phyloP scores from a whole-genome alignment of 2,888 invertebrate species.

The Hypomecis punctinalis region DNA sequence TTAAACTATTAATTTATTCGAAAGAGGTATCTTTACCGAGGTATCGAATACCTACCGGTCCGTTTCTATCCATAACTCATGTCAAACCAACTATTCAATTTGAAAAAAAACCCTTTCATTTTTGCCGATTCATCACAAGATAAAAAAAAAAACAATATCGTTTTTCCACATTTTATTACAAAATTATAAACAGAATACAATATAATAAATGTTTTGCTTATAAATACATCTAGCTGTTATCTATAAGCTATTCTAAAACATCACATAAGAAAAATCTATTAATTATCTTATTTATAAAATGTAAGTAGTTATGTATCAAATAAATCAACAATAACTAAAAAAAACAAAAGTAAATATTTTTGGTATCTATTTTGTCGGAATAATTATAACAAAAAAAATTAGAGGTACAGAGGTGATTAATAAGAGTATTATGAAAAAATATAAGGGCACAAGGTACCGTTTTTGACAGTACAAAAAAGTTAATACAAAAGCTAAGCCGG shows the following conservation, averaged over 20 bases:
- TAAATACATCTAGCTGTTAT: background rate
- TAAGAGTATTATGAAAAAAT: background rate
- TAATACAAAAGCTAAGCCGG: background rate
- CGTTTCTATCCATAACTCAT: too few species aligned
- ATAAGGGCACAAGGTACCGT: background rate
- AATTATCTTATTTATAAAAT: background rate
- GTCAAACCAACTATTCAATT: too few species aligned
- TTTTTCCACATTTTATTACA: constrained; percentile 12
- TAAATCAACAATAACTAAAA: background rate
- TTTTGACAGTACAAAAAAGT: background rate
- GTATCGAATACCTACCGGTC: too few species aligned
- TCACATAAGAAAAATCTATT: background rate
- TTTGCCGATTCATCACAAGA: too few species aligned
- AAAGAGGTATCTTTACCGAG: too few species aligned
- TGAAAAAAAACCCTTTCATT: too few species aligned
- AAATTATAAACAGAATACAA: constrained; percentile 12
- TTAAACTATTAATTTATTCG: too few species aligned
- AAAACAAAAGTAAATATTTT: background rate
- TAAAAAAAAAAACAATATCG: background rate
- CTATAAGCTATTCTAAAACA: background rate
- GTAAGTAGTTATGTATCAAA: background rate
- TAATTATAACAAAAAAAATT: too few species aligned
- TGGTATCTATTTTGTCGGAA: too few species aligned
- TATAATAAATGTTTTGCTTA: constrained; percentile 5
- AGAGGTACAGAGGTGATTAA: too few species aligned